phyloP scores from a whole-genome alignment of 2,113 vertebrate genomes.

The Capreolus pygargus region DNA sequence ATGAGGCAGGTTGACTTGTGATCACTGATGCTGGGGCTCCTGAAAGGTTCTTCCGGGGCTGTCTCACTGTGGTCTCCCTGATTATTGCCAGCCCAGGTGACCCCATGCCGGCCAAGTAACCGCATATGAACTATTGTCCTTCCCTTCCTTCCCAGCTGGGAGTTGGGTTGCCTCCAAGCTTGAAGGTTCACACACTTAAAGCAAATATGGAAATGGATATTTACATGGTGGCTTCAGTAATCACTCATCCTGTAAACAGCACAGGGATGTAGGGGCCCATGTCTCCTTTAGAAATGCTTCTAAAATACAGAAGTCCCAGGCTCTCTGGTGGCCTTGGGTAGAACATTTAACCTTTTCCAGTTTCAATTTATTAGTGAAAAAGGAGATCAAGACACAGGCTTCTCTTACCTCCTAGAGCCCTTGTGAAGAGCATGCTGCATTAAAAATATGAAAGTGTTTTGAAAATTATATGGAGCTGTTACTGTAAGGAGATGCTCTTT shows the following conservation, averaged over 20 bases:
- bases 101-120: background rate
- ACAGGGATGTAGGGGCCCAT: background rate
- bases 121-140: background rate
- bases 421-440: background rate
- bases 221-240: background rate
- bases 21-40: background rate
- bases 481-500: background rate
- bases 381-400: no score
- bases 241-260: background rate
- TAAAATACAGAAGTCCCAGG: background rate
- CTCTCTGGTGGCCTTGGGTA: background rate
- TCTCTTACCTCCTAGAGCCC: background rate
- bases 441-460: background rate
- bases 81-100: background rate
- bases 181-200: background rate
- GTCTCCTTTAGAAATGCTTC: background rate
- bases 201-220: background rate
- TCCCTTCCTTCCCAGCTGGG: background rate
- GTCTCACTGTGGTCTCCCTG: background rate
- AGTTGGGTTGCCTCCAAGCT: background rate
- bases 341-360: background rate
- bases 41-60: background rate
- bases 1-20: background rate
- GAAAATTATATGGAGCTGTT: background rate
- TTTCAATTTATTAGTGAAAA: background rate